Percentiles rank a stretch among this genome's conserved stretches.
Conservation (phyloP, 2,888 invertebrate genomes). For the Spisula subtruncata region DNA sequence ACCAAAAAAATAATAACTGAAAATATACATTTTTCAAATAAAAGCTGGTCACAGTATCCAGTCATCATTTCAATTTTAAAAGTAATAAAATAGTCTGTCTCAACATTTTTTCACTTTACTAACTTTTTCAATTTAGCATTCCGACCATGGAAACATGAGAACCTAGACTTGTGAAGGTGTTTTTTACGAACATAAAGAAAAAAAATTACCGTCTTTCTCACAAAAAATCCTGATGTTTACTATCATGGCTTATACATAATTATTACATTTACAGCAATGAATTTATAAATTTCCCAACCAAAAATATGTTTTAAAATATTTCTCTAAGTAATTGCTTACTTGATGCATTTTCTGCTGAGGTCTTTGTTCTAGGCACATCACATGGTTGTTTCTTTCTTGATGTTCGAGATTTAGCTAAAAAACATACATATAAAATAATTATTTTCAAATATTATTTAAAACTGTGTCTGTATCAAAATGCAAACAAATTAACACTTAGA, state of each 20-base stretch:
- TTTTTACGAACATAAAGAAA: neutral
- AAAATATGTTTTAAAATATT: neutral
- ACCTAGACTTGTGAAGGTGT: neutral
- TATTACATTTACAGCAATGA: neutral
- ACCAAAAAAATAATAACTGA: neutral
- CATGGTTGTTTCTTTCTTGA: neutral
- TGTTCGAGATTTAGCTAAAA: neutral
- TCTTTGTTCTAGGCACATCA: conserved; percentile 1
- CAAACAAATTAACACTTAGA: neutral
- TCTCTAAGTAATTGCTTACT: neutral
- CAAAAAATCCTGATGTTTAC: neutral
- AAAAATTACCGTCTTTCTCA: neutral
- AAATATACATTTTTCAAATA: neutral
- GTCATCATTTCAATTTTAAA: neutral
- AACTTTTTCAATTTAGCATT: neutral
- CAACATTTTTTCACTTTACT: neutral
- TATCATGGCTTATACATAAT: too few relatives aligned
- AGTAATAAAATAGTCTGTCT: neutral
- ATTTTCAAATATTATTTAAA: neutral
- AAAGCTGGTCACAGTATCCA: too few relatives aligned
- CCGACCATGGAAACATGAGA: neutral
- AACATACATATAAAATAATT: neutral
- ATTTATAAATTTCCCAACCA: neutral
- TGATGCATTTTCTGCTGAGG: neutral
- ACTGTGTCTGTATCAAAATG: neutral